phyloP scores from a whole-genome alignment of 2,888 invertebrate species.

The Chrysina gloriosa region DNA sequence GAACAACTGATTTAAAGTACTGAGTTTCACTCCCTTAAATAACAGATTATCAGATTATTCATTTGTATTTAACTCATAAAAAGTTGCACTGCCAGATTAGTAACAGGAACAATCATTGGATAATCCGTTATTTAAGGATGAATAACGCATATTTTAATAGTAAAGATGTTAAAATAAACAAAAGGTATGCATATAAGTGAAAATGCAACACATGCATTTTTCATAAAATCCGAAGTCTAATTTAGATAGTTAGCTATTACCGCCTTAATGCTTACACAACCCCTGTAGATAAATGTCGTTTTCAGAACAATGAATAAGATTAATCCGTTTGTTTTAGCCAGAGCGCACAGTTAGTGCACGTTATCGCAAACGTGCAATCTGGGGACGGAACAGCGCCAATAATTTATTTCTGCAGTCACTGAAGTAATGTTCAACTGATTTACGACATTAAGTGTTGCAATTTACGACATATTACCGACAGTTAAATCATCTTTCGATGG shows the following conservation, averaged over 20 bases:
- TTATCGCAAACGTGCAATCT: constrained; percentile 20
- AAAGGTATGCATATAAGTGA: too few relatives aligned
- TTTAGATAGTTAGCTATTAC: background rate
- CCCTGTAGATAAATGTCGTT: background rate
- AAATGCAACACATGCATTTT: too few relatives aligned
- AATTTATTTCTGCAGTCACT: constrained; percentile 32
- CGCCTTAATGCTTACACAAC: background rate
- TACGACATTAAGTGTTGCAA: constrained; percentile 19
- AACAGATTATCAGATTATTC: too few relatives aligned
- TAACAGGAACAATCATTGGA: too few relatives aligned
- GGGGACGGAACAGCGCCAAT: constrained; percentile 7
- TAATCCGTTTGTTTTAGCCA: constrained; percentile 18
- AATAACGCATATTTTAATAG: too few relatives aligned
- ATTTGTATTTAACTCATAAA: too few relatives aligned
- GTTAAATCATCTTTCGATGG: constrained; percentile 8
- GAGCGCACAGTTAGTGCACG: constrained; percentile 3
- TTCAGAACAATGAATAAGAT: constrained; percentile 11
- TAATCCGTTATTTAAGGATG: too few relatives aligned
- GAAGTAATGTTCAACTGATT: constrained; percentile 23
- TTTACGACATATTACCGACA: constrained; percentile 15
- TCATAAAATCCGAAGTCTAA: too few relatives aligned
- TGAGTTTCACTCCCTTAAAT: too few relatives aligned
- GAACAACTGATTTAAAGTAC: too few relatives aligned
- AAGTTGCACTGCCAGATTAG: too few relatives aligned
- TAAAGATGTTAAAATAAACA: too few relatives aligned